Evolutionary conservation across 2,797 vertebrate genomes (phyloP), one percentile per base, ranked within the genome.

Genomic region (Leuciscus waleckii): DNA sequence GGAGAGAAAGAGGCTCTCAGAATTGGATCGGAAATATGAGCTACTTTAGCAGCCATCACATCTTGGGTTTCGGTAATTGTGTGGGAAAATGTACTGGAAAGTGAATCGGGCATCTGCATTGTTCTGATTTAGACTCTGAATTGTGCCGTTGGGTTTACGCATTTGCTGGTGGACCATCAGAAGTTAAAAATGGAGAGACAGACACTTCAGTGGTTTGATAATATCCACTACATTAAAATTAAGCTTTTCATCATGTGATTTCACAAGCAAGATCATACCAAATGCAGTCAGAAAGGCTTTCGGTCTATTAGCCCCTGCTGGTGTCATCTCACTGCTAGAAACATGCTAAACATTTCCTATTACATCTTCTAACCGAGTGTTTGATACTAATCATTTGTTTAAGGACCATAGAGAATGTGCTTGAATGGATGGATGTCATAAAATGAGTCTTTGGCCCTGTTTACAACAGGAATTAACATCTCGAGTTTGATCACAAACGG

Each of bases 231-330:
- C 56, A 75, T 73, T 87, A 46, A 74, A 83, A 67, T 16, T 1
- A 41, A 58, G 61, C 61, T 77, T 69, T 84, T 84, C 37, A 79
- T 81, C 65, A 70, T 71, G 74, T 68, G 69, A 86, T 76, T 81
- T 85, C 61, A 74, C n/a, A 39, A 65, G 84, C 32, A 49, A 41
- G 58, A 65, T 88, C 75, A 75, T 68, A 35, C 46, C 14, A 61
- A 85, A 84, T 85, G 83, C 39, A 86, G 85, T 80, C 84, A 81
- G 65, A 83, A 78, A 86, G 63, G 65, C 77, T 56, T 84, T 86
- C 37, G 46, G 46, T 86, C 71, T 81, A 85, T 84, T 88, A 84
- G 73, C 58, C 56, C 85, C 87, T 49, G 85, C 85, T 86, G 87
- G 43, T 81, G 67, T 78, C 10, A 65, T 78, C n/a, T 14, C 80